Evolutionary conservation across 2,888 invertebrate species (phyloP).

Genomic region (Macrosoma leucophasiata): DNA sequence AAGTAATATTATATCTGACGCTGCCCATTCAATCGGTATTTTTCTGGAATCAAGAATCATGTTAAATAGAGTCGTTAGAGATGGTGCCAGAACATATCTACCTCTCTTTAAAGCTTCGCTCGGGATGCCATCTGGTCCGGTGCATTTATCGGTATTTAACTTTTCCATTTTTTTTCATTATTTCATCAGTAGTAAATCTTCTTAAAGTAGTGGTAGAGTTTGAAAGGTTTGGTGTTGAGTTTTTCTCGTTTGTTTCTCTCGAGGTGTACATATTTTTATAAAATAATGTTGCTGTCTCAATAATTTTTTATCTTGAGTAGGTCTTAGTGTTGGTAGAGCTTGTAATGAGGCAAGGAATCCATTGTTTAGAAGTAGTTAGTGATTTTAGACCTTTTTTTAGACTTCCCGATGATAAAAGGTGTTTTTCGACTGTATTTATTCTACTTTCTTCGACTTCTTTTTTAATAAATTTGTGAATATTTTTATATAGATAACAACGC

Average conservation of each 20-base stretch:
- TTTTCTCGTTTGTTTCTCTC: too few relatives aligned
- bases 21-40: neutral
- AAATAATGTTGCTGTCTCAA: slow-evolving; percentile 2
- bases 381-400: slow-evolving; percentile 9
- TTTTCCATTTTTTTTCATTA: too few relatives aligned
- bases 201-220: too few relatives aligned
- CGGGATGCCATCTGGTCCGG: too few relatives aligned
- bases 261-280: neutral
- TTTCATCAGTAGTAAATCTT: too few relatives aligned
- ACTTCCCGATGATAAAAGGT: slow-evolving; percentile 8
- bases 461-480: slow-evolving; percentile 11
- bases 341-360: slow-evolving; percentile 4
- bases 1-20: too few relatives aligned
- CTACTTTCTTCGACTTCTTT: slow-evolving; percentile 9
- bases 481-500: slow-evolving; percentile 8
- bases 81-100: neutral
- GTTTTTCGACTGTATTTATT: slow-evolving; percentile 6
- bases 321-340: slow-evolving; percentile 1
- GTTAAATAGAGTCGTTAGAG: neutral
- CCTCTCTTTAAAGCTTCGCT: neutral
- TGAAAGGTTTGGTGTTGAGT: too few relatives aligned
- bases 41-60: neutral
- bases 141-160: too few relatives aligned
- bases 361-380: slow-evolving; percentile 4
- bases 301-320: slow-evolving; percentile 4